These are phyloP conservation scores for Lepeophtheirus nordmannii DNA, from an alignment of 2,888 invertebrate species.

Conservation along the genomic window DNA sequence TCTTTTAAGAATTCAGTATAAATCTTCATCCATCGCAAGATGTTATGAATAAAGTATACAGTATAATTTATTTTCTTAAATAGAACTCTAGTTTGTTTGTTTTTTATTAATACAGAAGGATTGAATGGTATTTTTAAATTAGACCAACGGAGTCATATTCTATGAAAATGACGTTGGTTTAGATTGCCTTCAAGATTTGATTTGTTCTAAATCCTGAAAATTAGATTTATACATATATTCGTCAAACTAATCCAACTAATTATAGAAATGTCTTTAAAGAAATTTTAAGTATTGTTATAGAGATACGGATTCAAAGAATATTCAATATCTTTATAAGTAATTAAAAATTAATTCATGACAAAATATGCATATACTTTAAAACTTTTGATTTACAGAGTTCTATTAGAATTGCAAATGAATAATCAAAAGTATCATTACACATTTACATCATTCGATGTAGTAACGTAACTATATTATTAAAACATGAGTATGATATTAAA, in stretches of 20 bases:
- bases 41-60: slow-evolving; percentile 49
- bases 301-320: slow-evolving; percentile 36
- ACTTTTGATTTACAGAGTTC: slow-evolving; percentile 10
- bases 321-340: slow-evolving; percentile 27
- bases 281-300: slow-evolving; percentile 36
- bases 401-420: slow-evolving; percentile 60
- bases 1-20: slow-evolving; percentile 51
- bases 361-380: no score
- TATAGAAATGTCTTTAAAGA: slow-evolving; percentile 35
- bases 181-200: slow-evolving; percentile 56
- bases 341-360: background rate
- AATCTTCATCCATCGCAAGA: slow-evolving; percentile 73
- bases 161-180: slow-evolving; percentile 36
- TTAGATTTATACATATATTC: slow-evolving; percentile 35
- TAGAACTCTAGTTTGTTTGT: background rate
- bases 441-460: slow-evolving; percentile 20
- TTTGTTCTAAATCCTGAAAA: slow-evolving; percentile 45
- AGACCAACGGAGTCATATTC: slow-evolving; percentile 37
- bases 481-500: background rate
- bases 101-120: slow-evolving; percentile 30
- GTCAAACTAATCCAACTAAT: slow-evolving; percentile 34
- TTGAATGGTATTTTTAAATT: slow-evolving; percentile 35
- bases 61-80: slow-evolving; percentile 27
- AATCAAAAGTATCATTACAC: slow-evolving; percentile 44
- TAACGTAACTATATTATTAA: slow-evolving; percentile 1